These are phyloP conservation scores for Gnatocerus cornutus DNA, from an alignment of 2,888 invertebrate species.

Conservation along the genomic window DNA sequence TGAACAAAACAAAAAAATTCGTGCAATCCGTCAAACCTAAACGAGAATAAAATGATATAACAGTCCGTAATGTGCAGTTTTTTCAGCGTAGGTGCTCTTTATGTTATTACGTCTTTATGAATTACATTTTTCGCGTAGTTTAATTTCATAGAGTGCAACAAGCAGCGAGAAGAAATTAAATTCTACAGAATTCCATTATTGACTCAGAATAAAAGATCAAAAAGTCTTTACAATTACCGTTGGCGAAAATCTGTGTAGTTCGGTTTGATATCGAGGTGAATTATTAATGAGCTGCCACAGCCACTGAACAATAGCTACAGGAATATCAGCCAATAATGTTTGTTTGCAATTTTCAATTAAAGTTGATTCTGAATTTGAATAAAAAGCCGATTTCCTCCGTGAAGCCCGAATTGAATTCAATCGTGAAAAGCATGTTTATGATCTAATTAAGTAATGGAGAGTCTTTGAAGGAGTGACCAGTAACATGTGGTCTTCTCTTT, in stretches of 20 bases:
- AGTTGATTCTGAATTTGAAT: no score
- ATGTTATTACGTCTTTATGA: neutral
- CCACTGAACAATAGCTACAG: neutral
- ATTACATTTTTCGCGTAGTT: slow-evolving; percentile 1
- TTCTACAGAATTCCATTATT: no score
- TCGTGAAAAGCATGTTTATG: slow-evolving; percentile 2
- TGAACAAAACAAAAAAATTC: no score
- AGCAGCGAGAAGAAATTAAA: no score
- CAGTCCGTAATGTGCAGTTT: no score
- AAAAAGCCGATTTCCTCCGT: no score
- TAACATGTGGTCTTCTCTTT: slow-evolving; percentile 15
- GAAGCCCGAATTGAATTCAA: slow-evolving; percentile 10
- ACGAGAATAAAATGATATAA: no score
- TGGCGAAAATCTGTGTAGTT: no score
- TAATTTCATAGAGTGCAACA: no score
- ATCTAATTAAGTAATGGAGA: slow-evolving; percentile 38
- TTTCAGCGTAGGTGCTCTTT: neutral
- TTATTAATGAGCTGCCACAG: neutral
- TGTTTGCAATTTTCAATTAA: no score
- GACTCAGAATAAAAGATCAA: no score
- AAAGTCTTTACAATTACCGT: no score
- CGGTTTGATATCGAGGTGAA: neutral
- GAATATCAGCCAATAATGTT: neutral
- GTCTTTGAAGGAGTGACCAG: slow-evolving; percentile 30
- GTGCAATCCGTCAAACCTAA: neutral